Evolutionary conservation across 2,888 invertebrate genomes (phyloP).

Genomic region (Patella pellucida): DNA sequence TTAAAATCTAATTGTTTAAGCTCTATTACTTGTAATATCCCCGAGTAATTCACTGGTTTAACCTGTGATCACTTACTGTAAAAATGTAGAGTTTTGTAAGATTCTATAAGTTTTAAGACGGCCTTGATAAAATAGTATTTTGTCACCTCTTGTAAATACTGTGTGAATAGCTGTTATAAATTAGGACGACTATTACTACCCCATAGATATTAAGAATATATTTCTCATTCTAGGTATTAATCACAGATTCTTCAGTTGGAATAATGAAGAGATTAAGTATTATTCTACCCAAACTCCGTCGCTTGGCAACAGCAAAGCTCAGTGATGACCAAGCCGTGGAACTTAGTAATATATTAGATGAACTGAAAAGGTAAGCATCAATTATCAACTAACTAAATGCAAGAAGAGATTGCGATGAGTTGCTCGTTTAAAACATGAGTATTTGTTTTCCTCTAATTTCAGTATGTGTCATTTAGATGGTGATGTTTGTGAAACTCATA

Average conservation of each 20-base stretch:
- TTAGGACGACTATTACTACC: no score
- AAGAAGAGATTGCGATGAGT: no score
- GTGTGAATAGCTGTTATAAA: no score
- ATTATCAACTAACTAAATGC: no score
- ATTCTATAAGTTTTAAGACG: neutral
- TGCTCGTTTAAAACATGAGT: no score
- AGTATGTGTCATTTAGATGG: constrained; percentile 62
- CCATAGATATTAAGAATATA: neutral
- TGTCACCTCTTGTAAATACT: no score
- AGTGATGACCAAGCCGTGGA: constrained; percentile 49
- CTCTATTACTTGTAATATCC: no score
- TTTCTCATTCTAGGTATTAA: constrained; percentile 51
- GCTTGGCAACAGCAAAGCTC: constrained; percentile 55
- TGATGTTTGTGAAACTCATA: constrained; percentile 57
- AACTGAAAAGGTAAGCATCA: constrained; percentile 42
- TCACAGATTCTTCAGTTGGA: constrained; percentile 58
- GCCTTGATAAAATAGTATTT: neutral
- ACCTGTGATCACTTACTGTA: no score
- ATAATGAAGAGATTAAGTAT: constrained; percentile 49
- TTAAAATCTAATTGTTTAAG: no score
- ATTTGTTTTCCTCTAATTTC: constrained; percentile 21
- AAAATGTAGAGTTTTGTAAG: neutral
- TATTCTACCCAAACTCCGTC: constrained; percentile 51
- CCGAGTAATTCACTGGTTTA: no score
- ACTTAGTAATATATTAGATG: constrained; percentile 49